Base-by-base conservation (phyloP, 2,797 vertebrate genomes). In the Scomberomorus guttatus region DNA sequence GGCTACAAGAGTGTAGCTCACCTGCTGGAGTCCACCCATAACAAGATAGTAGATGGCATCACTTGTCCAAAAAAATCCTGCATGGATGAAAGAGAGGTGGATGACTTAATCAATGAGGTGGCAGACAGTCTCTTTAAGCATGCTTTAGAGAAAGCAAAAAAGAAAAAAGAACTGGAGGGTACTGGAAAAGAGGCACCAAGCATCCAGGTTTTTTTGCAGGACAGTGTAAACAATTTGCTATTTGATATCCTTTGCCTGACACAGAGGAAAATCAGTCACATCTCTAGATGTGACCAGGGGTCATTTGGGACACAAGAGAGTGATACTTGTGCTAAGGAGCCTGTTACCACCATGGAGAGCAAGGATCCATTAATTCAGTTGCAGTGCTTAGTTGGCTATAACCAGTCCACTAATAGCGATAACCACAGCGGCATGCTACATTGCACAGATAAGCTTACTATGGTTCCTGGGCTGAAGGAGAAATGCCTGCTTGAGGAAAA, bases 91-190 rank as follows among this genome's bases (percentile, higher is more conserved):
- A 87, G 86, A 9, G 92, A 93, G 55, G 91, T 94, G 50, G 96
- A 97, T 27, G 96, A 98, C 58, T 93, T 99, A 60, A 96, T 97
- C 0, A 96, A 97, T 69, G 97, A 97, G 67, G 89, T 99, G 73
- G 96, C 97, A 57, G 96, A 95, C 77, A 94, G 95, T 70, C 95
- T 99, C 48, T 95, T 99, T 69, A 96, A 96, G 51, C 96, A 97
- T 83, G 97, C 96, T 58, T 85, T 97, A 17, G 96, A 98, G 58
- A 97, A 98, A 80, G 96, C 95, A 39, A 96, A 90, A 72, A 96
- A 95, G 84, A 96, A 92, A 88, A 95, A 93, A 69, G 95, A 93
- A 82, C 88, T 93, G 11, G 85, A 91, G 24, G 88, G 89, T 9
- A 67, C 90, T 1, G 84, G 44, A 59, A 95, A 93, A 84, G 95